A percentile compares a stretch with the other conserved stretches of the same genome.
Evolutionary conservation across 2,888 invertebrate species (phyloP).

Genomic region (Achlya flavicornis): DNA sequence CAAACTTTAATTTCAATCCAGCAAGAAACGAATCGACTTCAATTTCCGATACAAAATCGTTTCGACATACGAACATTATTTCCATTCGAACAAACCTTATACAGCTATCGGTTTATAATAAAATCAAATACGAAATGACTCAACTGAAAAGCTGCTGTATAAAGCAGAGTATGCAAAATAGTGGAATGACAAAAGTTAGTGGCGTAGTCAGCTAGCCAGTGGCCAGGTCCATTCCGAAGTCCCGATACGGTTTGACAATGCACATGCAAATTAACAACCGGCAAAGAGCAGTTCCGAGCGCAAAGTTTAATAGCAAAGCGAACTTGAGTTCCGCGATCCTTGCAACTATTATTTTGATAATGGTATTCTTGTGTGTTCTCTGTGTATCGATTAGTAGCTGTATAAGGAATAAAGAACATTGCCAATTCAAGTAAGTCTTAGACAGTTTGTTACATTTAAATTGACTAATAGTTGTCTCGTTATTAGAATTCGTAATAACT

Average conservation of each 20-base stretch:
- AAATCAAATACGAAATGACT: constrained; percentile 40
- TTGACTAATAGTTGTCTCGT: no score
- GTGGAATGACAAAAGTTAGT: constrained; percentile 69
- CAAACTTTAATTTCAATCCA: constrained; percentile 7
- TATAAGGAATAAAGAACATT: constrained; percentile 20
- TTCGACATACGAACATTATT: constrained; percentile 38
- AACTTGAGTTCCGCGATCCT: constrained; percentile 64
- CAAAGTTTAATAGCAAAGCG: constrained; percentile 75
- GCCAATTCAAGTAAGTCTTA: constrained; percentile 42
- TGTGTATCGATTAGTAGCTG: background rate
- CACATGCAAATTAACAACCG: constrained; percentile 78
- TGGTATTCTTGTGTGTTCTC: constrained; percentile 47
- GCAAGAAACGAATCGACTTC: constrained; percentile 33
- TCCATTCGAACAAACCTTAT: constrained; percentile 33
- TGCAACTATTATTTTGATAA: constrained; percentile 64
- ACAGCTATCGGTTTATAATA: constrained; percentile 34
- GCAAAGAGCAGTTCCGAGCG: constrained; percentile 67
- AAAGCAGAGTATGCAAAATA: constrained; percentile 58
- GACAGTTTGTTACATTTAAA: background rate
- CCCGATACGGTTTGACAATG: constrained; percentile 80
- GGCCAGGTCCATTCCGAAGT: constrained; percentile 67
- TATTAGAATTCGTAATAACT: background rate
- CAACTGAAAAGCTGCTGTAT: constrained; percentile 41
- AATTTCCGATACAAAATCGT: constrained; percentile 49
- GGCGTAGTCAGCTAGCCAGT: constrained; percentile 62